A percentile compares a stretch with the other conserved stretches of the same genome.
phyloP scores from a whole-genome alignment of 1,140 invertebrate genomes.

The Cataglyphis hispanica region DNA sequence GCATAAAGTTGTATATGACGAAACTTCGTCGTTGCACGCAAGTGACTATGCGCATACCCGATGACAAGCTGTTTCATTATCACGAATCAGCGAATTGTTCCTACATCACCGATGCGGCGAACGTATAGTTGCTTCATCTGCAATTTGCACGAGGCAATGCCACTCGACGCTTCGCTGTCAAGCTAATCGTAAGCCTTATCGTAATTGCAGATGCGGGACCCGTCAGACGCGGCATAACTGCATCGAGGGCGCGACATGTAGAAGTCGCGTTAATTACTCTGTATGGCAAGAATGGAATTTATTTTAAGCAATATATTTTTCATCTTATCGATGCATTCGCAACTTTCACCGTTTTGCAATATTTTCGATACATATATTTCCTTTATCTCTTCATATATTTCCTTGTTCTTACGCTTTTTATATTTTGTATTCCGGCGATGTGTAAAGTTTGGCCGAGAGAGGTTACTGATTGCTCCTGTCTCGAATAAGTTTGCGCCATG shows the following conservation, averaged over 20 bases:
- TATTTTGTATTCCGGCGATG: background rate
- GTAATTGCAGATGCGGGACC: constrained; percentile 56
- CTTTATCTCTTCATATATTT: background rate
- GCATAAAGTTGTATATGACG: constrained; percentile 14
- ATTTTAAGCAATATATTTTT: background rate
- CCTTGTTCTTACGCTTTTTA: constrained; percentile 17
- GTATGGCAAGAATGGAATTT: background rate
- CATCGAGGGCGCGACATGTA: constrained; percentile 16
- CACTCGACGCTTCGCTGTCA: constrained; percentile 70
- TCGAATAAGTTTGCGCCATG: background rate
- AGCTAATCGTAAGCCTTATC: constrained; percentile 72
- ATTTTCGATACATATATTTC: background rate
- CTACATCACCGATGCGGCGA: constrained; percentile 35
- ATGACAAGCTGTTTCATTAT: constrained; percentile 68
- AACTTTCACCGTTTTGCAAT: background rate
- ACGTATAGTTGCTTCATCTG: constrained; percentile 61
- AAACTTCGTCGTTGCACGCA: constrained; percentile 31
- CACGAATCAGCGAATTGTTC: constrained; percentile 65
- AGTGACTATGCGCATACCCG: constrained; percentile 40
- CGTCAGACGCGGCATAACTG: constrained; percentile 50
- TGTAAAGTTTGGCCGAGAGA: background rate
- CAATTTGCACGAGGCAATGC: constrained; percentile 67
- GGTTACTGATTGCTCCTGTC: background rate
- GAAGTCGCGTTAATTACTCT: constrained; percentile 37
- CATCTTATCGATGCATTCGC: background rate